These are phyloP conservation scores for Ips typographus DNA, from an alignment of 1,140 invertebrate genomes.

Conservation along the genomic window DNA sequence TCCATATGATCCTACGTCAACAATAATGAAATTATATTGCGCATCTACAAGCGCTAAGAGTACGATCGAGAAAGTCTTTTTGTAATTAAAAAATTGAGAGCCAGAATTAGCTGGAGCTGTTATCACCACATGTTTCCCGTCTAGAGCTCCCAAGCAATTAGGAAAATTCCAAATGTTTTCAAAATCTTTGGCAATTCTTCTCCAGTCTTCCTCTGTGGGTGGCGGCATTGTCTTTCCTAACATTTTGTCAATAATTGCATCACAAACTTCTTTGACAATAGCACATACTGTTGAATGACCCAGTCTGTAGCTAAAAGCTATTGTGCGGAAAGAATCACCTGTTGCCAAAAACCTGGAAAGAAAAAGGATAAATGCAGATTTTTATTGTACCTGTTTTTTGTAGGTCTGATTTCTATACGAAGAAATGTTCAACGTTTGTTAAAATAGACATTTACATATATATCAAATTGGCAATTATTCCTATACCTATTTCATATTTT, in stretches of 20 bases:
- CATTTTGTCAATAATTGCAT: slow-evolving; percentile 24
- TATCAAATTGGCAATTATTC: no score
- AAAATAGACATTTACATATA: no score
- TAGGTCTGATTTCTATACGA: no score
- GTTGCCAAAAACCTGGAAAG: slow-evolving; percentile 15
- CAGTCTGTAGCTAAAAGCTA: slow-evolving; percentile 31
- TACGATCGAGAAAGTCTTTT: slow-evolving; percentile 53
- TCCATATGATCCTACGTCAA: slow-evolving; percentile 45
- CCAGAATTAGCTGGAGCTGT: slow-evolving; percentile 48
- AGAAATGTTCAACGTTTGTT: no score
- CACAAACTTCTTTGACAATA: slow-evolving; percentile 31
- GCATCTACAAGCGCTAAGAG: slow-evolving; percentile 49
- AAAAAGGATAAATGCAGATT: background rate
- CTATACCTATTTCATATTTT: no score
- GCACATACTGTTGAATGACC: slow-evolving; percentile 30
- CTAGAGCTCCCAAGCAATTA: slow-evolving; percentile 54
- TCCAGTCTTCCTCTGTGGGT: slow-evolving; percentile 19
- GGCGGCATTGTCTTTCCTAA: slow-evolving; percentile 21
- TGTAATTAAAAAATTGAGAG: slow-evolving; percentile 53
- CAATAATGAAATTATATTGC: slow-evolving; percentile 52
- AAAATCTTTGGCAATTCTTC: slow-evolving; percentile 42
- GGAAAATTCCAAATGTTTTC: slow-evolving; percentile 40
- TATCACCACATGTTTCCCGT: slow-evolving; percentile 54
- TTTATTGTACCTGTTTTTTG: no score
- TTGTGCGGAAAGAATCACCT: slow-evolving; percentile 21